These are phyloP conservation scores for Rhabdomys dilectus DNA, from an alignment of 2,113 vertebrate genomes.

Conservation along the genomic window DNA sequence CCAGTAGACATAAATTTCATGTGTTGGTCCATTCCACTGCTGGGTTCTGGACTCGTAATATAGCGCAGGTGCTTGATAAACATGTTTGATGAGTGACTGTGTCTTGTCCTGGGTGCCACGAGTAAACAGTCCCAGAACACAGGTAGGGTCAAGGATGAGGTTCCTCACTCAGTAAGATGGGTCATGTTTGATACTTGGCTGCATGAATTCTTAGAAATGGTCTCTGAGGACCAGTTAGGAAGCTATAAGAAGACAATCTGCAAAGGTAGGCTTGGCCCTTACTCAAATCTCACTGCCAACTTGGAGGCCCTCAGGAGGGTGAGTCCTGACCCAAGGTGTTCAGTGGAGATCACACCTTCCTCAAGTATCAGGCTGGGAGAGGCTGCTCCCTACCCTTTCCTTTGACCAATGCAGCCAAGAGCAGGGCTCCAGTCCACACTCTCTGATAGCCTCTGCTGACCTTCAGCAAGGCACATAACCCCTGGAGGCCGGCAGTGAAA, in stretches of 20 bases:
- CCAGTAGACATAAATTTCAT: not conserved
- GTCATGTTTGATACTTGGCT: not conserved
- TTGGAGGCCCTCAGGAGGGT: not conserved
- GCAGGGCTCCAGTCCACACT: not conserved
- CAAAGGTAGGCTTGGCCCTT: not conserved
- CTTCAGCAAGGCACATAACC: conserved; percentile 47
- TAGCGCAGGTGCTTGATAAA: not conserved
- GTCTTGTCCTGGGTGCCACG: not conserved
- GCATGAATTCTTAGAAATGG: not conserved
- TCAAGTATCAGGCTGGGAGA: not conserved
- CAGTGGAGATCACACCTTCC: not conserved
- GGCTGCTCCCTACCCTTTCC: not conserved
- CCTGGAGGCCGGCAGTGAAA: not conserved
- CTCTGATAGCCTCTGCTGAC: not conserved
- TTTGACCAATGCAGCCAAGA: not conserved
- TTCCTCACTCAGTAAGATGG: not conserved
- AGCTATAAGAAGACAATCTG: not conserved
- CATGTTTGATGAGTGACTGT: not conserved
- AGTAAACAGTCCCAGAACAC: not conserved
- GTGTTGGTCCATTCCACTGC: not conserved
- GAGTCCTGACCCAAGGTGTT: too few relatives aligned
- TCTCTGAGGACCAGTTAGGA: not conserved
- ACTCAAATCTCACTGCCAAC: too few relatives aligned
- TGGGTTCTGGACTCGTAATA: not conserved
- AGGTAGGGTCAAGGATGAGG: not conserved